Evolutionary conservation across 2,888 invertebrate genomes (phyloP), one percentile per base, ranked within the genome.

Genomic region (Ichneumon xanthorius): DNA sequence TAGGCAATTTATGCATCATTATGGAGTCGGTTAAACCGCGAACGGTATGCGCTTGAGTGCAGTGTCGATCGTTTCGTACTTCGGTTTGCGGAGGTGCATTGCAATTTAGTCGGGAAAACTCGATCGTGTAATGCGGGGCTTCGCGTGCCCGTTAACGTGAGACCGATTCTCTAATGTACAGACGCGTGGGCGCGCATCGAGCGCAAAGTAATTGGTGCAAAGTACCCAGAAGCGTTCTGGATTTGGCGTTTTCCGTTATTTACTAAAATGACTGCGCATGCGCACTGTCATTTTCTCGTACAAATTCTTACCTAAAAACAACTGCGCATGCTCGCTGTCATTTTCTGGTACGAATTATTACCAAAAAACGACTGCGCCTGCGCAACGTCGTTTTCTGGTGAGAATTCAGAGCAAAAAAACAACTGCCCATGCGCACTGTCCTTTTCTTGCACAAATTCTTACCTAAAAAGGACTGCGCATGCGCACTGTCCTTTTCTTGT

Each of bases 71-170:
- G 50, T 48, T 48, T 16, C 16, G 45, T 4, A 48, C 14, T 16
- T 16, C 45, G 45, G 45, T 16, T 48, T 48, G 45, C 19, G 58
- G 30, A 55, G 30, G 63, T 45, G 40, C 65, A 58, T 75, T 61
- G 79, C 79, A 83, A 83, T 83, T 83, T 79, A 55, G 50, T 61
- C 9, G 70, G 83, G 45, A 79, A 75, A 75, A 71, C 48, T 65
- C 55, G 77, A 77, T 79, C 83, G 45, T 53, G 79, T 30, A 45
- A 70, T 63, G 63, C 19, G 11, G 45, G 14, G 50, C 37, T 63
- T 73, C 48, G 78, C 78, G 78, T 68, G 76, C 26, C 58, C 65
- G 30, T 55, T 73, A 53, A 78, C 82, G 68, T 73, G 82, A 72
- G 40, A 50, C 61, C 68, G 78, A 73, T 61, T 82, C 40, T 11